Base-by-base conservation (phyloP, 2,888 invertebrate species). In the Drosophila neutralis region DNA sequence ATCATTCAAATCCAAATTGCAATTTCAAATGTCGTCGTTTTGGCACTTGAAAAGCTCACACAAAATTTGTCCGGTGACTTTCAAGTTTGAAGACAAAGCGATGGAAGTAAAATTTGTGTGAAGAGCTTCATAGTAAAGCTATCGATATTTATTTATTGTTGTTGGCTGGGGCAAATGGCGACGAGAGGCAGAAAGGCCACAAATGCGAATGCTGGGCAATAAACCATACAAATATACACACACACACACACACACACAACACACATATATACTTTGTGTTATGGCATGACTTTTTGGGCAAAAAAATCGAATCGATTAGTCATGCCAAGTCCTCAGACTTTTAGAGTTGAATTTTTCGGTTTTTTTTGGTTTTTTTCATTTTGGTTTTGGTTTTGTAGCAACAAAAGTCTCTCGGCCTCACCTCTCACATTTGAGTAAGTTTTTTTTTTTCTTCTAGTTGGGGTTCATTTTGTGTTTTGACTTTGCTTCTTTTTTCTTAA, bases 271-370 rank as follows among this genome's bases (percentile, higher is more conserved):
- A n/a, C n/a, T 68, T 76, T 74, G 54, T 58, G 33, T 36, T 80
- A 76, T 79, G 72, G 75, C 82, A 75, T 82, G 89, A 80, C 87
- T 87, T 89, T 85, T 83, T 80, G 65, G 84, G 70, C 89, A 82
- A 89, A 87, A 87, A 87, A 89, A 89, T 84, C 87, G 86, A 86
- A 86, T 86, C 86, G 86, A 89, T 86, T 86, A 89, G 86, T 86
- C 86, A 86, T 86, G 89, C 85, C 85, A 72, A 78, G 73, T 80
- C 84, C 82, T 82, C 86, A 79, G 75, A 54, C 69, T 76, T 78
- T 63, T 48, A 60, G 59, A 82, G 76, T 40, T 74, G 67, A 51
- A 52, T 74, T 62, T 36, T 15, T 29, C 11, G 11, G 4, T 33
- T 33, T 21, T 35, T 24, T 8, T 15, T 53, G 13, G 15, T 21